Conservation (phyloP, 2,113 vertebrate genomes). For the Kobus ellipsiprymnus region DNA sequence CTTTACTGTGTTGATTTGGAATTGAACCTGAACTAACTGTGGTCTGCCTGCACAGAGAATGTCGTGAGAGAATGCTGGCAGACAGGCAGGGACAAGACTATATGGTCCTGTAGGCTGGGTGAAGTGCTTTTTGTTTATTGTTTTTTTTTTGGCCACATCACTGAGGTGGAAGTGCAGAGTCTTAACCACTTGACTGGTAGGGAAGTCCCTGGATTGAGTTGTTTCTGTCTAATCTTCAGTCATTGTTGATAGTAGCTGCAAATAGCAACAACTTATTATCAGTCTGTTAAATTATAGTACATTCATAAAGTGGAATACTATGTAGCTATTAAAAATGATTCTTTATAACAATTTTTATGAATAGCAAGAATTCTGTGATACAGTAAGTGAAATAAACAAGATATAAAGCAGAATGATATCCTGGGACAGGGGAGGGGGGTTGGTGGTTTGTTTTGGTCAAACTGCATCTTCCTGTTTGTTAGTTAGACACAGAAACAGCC, state of each 20-base stretch:
- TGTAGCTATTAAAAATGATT: not conserved
- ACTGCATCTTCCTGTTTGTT: not conserved
- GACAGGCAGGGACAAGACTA: not conserved
- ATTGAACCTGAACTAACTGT: not conserved
- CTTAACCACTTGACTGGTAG: not conserved
- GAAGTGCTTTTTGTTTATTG: not conserved
- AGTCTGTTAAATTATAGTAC: not conserved
- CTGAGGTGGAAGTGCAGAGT: not conserved
- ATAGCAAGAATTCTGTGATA: not conserved
- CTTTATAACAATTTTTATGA: not conserved
- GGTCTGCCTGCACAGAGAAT: not conserved
- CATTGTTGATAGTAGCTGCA: not conserved
- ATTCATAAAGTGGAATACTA: not conserved
- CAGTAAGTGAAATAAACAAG: not conserved
- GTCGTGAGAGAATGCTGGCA: not conserved
- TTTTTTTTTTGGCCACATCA: not conserved
- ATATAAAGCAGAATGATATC: not conserved
- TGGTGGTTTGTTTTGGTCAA: not conserved
- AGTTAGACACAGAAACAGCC: not conserved
- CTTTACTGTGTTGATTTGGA: not conserved
- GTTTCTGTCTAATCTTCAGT: not conserved
- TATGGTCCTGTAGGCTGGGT: not conserved
- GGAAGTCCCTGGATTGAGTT: not conserved
- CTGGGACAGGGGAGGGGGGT: rapidly evolving
- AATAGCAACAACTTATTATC: not conserved